phyloP scores from a whole-genome alignment of 2,797 vertebrate species.

The Acrocephalus scirpaceus region DNA sequence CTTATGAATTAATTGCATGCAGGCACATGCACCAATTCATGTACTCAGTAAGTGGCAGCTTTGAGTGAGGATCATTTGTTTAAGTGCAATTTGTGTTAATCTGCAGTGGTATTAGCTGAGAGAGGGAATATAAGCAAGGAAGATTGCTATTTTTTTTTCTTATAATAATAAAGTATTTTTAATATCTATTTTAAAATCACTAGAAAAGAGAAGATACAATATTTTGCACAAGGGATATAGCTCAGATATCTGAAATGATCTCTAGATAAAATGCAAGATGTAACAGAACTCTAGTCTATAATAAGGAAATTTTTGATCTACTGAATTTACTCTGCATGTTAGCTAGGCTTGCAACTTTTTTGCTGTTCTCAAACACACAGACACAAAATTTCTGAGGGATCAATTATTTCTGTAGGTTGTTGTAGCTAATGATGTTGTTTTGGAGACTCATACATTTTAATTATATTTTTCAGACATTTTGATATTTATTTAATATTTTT shows the following conservation, averaged over 20 bases:
- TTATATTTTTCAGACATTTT: background rate
- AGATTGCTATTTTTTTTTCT: background rate
- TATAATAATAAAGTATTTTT: background rate
- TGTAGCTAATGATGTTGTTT: background rate
- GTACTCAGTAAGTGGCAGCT: background rate
- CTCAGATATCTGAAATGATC: background rate
- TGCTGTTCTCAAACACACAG: background rate
- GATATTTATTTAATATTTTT: background rate
- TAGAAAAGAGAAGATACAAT: background rate
- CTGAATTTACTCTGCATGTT: background rate
- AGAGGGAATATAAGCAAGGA: background rate
- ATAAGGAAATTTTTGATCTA: background rate
- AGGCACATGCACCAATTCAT: background rate
- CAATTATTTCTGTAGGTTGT: background rate
- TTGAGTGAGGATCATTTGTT: background rate
- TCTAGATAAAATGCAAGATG: background rate
- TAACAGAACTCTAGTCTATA: background rate
- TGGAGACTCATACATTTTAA: background rate
- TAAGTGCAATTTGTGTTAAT: slow-evolving; percentile 27
- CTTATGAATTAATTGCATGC: background rate
- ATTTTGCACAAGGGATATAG: background rate
- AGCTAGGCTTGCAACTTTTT: background rate
- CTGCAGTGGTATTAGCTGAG: background rate
- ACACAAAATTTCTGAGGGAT: background rate
- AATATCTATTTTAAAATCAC: background rate